Evolutionary conservation across 1,140 invertebrate species (phyloP).

Genomic region (Papilio polyxenes): DNA sequence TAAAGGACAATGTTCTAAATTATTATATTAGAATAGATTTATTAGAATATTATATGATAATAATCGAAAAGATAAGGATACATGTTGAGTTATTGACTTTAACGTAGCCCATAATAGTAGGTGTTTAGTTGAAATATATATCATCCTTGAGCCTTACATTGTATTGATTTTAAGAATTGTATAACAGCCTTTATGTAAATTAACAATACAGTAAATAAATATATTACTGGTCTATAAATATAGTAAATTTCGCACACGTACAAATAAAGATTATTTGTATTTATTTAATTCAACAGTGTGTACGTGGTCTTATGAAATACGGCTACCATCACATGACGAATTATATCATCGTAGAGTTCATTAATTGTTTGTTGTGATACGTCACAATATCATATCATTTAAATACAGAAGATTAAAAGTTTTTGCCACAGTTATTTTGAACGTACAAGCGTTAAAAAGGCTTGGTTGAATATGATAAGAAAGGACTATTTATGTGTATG

Average conservation of each 20-base stretch:
- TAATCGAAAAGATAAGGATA: too few species aligned
- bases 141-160: background rate
- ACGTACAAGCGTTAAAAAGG: too few species aligned
- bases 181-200: background rate
- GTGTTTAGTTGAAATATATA: too few species aligned
- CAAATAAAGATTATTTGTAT: slow-evolving; percentile 9
- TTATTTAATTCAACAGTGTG: background rate
- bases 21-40: too few species aligned
- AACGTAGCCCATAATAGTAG: too few species aligned
- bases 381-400: background rate
- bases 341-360: background rate
- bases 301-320: background rate
- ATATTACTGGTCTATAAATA: slow-evolving; percentile 5
- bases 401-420: background rate
- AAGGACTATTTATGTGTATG: too few species aligned
- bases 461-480: too few species aligned
- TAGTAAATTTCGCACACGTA: background rate
- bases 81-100: too few species aligned
- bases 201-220: background rate
- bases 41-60: too few species aligned
- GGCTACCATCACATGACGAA: slow-evolving; percentile 9
- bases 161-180: background rate
- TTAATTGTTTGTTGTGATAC: slow-evolving; percentile 20
- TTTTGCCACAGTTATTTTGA: background rate
- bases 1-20: background rate